phyloP scores from a whole-genome alignment of 2,888 invertebrate genomes.

The Pollenia griseotomentosa region DNA sequence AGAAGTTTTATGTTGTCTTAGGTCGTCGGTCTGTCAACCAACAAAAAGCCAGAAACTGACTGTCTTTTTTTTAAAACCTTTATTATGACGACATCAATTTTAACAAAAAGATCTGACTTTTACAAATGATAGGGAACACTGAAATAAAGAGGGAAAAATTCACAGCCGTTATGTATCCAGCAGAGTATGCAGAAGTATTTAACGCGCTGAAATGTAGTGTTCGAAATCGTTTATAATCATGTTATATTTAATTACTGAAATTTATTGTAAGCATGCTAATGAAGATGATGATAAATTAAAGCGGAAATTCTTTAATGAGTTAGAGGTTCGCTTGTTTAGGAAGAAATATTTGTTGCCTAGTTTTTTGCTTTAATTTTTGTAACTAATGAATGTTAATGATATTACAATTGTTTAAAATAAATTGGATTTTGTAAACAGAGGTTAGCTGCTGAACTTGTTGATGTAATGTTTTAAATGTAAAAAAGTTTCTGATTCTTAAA shows the following conservation, averaged over 20 bases:
- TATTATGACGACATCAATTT: background rate
- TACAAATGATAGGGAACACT: background rate
- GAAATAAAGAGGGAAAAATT: background rate
- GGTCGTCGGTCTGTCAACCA: background rate
- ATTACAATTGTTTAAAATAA: too few relatives aligned
- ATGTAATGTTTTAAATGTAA: too few relatives aligned
- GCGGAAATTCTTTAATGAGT: background rate
- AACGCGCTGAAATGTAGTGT: background rate
- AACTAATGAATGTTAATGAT: too few relatives aligned
- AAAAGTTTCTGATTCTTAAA: too few relatives aligned
- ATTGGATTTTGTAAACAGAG: too few relatives aligned
- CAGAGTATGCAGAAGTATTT: background rate
- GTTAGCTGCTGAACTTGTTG: too few relatives aligned
- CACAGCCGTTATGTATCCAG: background rate
- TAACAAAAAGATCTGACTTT: background rate
- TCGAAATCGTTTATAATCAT: background rate
- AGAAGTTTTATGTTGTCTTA: conserved; percentile 33
- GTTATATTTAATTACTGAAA: too few relatives aligned
- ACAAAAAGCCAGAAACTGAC: background rate
- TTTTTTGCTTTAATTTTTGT: too few relatives aligned
- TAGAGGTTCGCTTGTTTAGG: too few relatives aligned
- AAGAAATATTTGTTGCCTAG: too few relatives aligned
- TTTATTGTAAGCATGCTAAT: too few relatives aligned
- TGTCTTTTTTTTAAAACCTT: background rate
- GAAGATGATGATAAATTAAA: conserved; percentile 5